These are phyloP conservation scores for Acanthosepion esculentum DNA, from an alignment of 2,888 invertebrate species.

Conservation along the genomic window DNA sequence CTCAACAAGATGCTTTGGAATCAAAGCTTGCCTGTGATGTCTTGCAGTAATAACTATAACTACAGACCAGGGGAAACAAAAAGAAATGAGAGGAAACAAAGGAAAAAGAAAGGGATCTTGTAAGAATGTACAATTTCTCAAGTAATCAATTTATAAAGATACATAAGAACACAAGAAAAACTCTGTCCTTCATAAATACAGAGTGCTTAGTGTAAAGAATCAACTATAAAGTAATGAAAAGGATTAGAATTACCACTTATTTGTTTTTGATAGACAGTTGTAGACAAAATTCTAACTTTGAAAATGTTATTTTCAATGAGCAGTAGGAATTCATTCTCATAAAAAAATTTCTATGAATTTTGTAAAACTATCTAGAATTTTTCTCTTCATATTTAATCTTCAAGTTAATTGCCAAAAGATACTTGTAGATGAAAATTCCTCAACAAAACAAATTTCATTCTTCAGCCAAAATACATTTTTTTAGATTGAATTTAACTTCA, in stretches of 20 bases:
- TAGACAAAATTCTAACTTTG: background rate
- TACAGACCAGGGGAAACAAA: background rate
- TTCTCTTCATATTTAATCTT: background rate
- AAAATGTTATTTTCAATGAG: background rate
- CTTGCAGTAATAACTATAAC: background rate
- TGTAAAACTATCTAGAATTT: background rate
- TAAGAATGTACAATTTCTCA: background rate
- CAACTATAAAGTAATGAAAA: background rate
- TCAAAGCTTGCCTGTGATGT: background rate
- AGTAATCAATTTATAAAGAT: background rate
- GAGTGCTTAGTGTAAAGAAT: no score
- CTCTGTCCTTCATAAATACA: background rate
- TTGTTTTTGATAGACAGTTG: background rate
- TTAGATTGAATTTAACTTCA: background rate
- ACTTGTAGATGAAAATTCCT: background rate
- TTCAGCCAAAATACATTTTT: background rate
- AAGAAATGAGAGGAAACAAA: background rate
- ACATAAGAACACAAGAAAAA: background rate
- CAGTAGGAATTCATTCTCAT: background rate
- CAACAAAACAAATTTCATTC: background rate
- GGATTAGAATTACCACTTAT: background rate
- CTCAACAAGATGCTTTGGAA: background rate
- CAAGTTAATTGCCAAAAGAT: background rate
- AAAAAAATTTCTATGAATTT: background rate
- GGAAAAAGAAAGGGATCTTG: background rate